A percentile compares a stretch with the other conserved stretches of the same genome.
Evolutionary conservation across 2,113 vertebrate species (phyloP).

Genomic region (Callipepla squamata): DNA sequence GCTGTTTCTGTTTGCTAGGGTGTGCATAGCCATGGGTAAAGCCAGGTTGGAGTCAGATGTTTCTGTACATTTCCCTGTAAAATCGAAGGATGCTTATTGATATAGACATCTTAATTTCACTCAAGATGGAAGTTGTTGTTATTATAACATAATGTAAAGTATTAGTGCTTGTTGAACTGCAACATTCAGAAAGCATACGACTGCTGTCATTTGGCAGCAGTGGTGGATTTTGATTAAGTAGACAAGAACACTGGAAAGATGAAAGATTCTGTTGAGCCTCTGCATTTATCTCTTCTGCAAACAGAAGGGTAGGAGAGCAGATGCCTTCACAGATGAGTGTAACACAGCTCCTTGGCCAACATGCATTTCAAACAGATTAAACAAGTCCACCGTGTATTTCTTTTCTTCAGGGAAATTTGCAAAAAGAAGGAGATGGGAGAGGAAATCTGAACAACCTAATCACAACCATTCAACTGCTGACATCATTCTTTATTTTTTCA

Average conservation of each 20-base stretch:
- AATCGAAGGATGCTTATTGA: neutral
- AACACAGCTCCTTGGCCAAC: neutral
- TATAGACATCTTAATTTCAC: neutral
- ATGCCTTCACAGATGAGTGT: neutral
- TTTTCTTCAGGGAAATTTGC: neutral
- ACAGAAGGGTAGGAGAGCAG: slow-evolving; percentile 8
- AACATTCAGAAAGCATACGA: neutral
- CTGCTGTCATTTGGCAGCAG: slow-evolving; percentile 32
- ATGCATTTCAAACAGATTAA: neutral
- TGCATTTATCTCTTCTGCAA: slow-evolving; percentile 21
- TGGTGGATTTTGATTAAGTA: slow-evolving; percentile 10
- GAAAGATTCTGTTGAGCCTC: neutral
- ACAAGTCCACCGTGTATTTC: neutral
- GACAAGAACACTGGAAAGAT: neutral
- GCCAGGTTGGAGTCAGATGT: neutral
- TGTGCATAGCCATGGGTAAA: neutral
- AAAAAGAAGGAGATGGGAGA: neutral
- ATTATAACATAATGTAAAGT: neutral
- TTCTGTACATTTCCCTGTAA: neutral
- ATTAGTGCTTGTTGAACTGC: neutral
- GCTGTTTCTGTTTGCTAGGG: neutral
- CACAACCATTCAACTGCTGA: neutral
- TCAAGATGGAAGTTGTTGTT: neutral
- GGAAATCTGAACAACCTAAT: neutral
- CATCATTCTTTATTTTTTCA: neutral